A percentile compares a stretch with the other conserved stretches of the same genome.
Evolutionary conservation across 2,888 invertebrate genomes (phyloP).

Genomic region (Mellilla xanthometata): DNA sequence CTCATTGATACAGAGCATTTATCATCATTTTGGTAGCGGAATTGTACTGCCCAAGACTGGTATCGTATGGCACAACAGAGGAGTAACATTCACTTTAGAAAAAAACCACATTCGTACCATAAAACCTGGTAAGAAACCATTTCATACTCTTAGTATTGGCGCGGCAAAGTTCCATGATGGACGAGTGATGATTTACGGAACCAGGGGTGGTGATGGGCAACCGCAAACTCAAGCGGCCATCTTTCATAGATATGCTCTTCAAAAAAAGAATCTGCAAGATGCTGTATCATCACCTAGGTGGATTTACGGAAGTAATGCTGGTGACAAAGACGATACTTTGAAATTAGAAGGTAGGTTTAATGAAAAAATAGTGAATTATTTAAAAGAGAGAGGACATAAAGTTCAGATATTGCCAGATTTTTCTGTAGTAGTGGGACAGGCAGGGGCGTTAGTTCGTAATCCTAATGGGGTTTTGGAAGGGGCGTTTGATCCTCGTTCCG

Average conservation of each 20-base stretch:
- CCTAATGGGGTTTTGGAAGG: slow-evolving; percentile 63
- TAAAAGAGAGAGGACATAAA: slow-evolving; percentile 57
- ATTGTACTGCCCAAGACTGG: slow-evolving; percentile 67
- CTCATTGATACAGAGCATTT: slow-evolving; percentile 71
- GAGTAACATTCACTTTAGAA: slow-evolving; percentile 53
- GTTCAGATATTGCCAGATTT: slow-evolving; percentile 48
- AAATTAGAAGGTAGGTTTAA: slow-evolving; percentile 60
- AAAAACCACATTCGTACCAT: slow-evolving; percentile 49
- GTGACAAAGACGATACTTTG: slow-evolving; percentile 40
- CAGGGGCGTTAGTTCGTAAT: slow-evolving; percentile 64
- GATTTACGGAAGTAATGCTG: slow-evolving; percentile 54
- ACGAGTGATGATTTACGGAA: slow-evolving; percentile 65
- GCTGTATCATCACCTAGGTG: slow-evolving; percentile 62
- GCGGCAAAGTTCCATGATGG: slow-evolving; percentile 66
- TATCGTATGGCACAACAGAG: slow-evolving; percentile 71
- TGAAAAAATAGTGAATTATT: slow-evolving; percentile 51
- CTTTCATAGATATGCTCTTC: slow-evolving; percentile 70
- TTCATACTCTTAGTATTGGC: slow-evolving; percentile 67
- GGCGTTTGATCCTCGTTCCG: slow-evolving; percentile 63
- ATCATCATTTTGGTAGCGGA: slow-evolving; percentile 61
- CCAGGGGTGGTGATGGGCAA: slow-evolving; percentile 71
- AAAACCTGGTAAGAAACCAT: slow-evolving; percentile 69
- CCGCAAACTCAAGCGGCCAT: slow-evolving; percentile 70
- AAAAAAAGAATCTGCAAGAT: slow-evolving; percentile 54
- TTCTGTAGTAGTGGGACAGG: slow-evolving; percentile 56